phyloP scores from a whole-genome alignment of 2,888 invertebrate species.

The Brassicogethes aeneus region DNA sequence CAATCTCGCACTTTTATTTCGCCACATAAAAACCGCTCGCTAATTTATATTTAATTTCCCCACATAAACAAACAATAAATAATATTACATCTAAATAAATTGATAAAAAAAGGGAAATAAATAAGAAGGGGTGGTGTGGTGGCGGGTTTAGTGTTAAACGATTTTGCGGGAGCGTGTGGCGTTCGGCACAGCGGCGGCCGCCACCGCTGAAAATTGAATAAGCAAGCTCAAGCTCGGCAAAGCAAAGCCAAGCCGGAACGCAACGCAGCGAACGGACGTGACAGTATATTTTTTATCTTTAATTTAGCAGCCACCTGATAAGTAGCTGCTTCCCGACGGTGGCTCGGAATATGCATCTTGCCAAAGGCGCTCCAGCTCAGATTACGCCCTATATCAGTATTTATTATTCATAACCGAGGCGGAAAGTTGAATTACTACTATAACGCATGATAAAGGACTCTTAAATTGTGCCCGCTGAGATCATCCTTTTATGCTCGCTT shows the following conservation, averaged over 20 bases:
- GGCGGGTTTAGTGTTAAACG: too few species aligned
- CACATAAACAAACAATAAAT: too few species aligned
- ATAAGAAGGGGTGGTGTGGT: too few species aligned
- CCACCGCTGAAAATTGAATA: background rate
- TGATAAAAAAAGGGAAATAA: too few species aligned
- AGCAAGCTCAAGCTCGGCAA: background rate
- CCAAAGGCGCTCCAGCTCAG: conserved; percentile 31
- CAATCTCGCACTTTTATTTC: background rate
- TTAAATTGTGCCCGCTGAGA: conserved; percentile 35
- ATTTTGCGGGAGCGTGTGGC: too few species aligned
- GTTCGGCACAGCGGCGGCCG: too few species aligned
- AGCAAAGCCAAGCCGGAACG: too few species aligned
- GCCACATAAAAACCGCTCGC: background rate
- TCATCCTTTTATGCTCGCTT: conserved; percentile 26
- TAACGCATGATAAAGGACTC: conserved; percentile 38
- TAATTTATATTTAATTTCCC: conserved; percentile 2
- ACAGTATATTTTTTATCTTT: conserved; percentile 43
- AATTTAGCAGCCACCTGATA: conserved; percentile 41
- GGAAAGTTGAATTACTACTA: conserved; percentile 38
- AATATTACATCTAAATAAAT: too few species aligned
- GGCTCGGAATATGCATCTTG: conserved; percentile 36
- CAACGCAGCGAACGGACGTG: conserved; percentile 41
- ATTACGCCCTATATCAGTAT: conserved; percentile 40
- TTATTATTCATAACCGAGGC: conserved; percentile 40
- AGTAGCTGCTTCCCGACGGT: conserved; percentile 31